Evolutionary conservation across 2,113 vertebrate species (phyloP), one percentile per base, ranked within the genome.

Genomic region (Passer domesticus): DNA sequence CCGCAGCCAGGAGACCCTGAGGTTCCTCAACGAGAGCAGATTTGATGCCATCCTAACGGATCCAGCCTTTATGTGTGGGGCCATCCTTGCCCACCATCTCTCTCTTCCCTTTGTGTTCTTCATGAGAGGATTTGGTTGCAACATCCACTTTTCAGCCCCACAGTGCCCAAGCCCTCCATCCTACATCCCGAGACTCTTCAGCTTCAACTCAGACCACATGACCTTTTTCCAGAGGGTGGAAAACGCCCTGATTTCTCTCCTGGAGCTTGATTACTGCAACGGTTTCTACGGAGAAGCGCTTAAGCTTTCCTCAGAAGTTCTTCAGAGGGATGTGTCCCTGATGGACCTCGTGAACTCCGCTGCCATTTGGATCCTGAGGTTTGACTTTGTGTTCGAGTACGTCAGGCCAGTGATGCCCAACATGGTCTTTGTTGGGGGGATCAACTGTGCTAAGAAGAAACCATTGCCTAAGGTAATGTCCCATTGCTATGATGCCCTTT

Each of bases 331-430:
- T 1, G 95, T 98, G 60, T 80, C 95, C 27, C 7, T 98, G 19
- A 21, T 58, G 0, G 94, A 98, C 31, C 96, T 99, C 4, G 73
- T 98, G 75, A 94, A 68, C 30, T 81, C 94, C 27, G 97, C 97
- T 53, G 97, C 97, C 3, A 8, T 99, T 59, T 98, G 98, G 98
- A 88, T 99, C 62, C 59, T 99, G 70, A 98, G 98, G 86, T 97
- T 95, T 1, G 98, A 99, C 94, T 98, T 99, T 70, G 98, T 97
- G 2, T 87, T 99, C 7, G 99, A 99, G 50, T 97, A 97, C 2
- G 98, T 98, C 15, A 98, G 98, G 30, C 99, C 99, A 0, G 85
- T 98, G 46, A 98, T 99, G 98, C 99, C 99, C 43, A 99, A 98
- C 77, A 96, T 98, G 85, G 76, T 98, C 33, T 97, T 98, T 33